A percentile compares a stretch with the other conserved stretches of the same genome.
phyloP scores from a whole-genome alignment of 2,888 invertebrate species.

The Lepidochitona cinerea region DNA sequence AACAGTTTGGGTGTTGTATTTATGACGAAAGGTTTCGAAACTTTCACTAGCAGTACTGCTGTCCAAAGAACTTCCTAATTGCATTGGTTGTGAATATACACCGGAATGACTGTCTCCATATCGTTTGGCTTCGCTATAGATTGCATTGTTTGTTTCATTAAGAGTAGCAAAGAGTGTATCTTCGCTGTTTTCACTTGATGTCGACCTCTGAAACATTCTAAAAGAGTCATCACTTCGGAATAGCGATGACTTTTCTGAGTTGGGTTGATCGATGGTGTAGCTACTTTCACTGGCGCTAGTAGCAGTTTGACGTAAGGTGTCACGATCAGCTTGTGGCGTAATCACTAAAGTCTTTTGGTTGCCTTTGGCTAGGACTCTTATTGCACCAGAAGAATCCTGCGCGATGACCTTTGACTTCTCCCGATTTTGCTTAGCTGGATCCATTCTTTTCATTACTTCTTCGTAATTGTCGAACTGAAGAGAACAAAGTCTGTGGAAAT shows the following conservation, averaged over 20 bases:
- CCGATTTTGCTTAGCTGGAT: slow-evolving; percentile 32
- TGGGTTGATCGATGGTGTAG: background rate
- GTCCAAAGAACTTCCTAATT: background rate
- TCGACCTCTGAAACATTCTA: background rate
- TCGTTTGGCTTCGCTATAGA: background rate
- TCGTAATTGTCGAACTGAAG: slow-evolving; percentile 54
- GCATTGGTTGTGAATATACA: background rate
- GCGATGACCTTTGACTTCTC: slow-evolving; percentile 48
- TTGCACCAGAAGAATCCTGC: slow-evolving; percentile 50
- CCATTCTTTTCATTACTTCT: slow-evolving; percentile 46
- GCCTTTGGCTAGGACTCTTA: slow-evolving; percentile 48
- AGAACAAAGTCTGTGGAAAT: slow-evolving; percentile 55
- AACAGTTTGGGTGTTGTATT: background rate
- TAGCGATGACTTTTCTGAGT: background rate
- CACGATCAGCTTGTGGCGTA: background rate
- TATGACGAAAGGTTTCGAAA: background rate
- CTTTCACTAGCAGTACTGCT: slow-evolving; percentile 1
- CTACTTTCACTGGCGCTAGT: background rate
- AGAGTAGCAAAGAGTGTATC: background rate
- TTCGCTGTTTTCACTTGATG: background rate
- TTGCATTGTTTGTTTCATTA: background rate
- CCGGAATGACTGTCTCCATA: background rate
- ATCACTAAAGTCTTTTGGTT: slow-evolving; percentile 22
- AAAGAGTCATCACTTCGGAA: background rate
- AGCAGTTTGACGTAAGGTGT: background rate